A percentile compares a stretch with the other conserved stretches of the same genome.
Conservation (phyloP, 2,797 vertebrate genomes). For the Acipenser transmontanus region DNA sequence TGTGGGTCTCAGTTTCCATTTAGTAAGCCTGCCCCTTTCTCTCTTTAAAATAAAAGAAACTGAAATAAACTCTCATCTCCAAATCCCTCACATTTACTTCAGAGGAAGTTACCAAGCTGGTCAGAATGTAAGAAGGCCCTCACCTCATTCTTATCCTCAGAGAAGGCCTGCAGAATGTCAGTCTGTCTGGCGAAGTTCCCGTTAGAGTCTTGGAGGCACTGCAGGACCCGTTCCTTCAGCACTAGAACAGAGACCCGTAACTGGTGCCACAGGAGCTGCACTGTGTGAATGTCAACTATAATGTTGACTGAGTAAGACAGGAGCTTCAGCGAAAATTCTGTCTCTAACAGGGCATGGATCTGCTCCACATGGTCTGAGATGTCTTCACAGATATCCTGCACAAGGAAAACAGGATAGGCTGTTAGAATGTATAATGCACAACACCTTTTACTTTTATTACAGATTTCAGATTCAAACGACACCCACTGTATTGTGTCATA, state of each 20-base stretch:
- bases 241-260: constrained; percentile 93
- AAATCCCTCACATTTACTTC: no score
- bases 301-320: constrained; percentile 95
- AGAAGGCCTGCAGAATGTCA: constrained; percentile 93
- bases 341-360: constrained; percentile 93
- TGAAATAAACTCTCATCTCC: no score
- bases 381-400: constrained; percentile 94
- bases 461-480: no score
- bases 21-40: no score
- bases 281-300: constrained; percentile 91
- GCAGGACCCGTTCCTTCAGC: constrained; percentile 88
- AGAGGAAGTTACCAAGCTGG: not conserved
- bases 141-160: constrained; percentile 83
- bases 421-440: no score
- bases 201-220: constrained; percentile 94
- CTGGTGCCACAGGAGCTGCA: constrained; percentile 97
- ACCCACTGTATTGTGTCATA: no score
- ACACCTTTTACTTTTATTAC: no score
- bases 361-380: constrained; percentile 98
- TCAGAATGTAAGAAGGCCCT: not conserved
- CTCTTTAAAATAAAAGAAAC: no score
- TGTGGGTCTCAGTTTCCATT: no score
- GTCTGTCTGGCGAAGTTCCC: constrained; percentile 95
- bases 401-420: constrained; percentile 10
- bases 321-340: constrained; percentile 94